A percentile compares a stretch with the other conserved stretches of the same genome.
These are phyloP conservation scores for Nipponia nippon DNA, from an alignment of 2,113 vertebrate genomes.

Conservation along the genomic window DNA sequence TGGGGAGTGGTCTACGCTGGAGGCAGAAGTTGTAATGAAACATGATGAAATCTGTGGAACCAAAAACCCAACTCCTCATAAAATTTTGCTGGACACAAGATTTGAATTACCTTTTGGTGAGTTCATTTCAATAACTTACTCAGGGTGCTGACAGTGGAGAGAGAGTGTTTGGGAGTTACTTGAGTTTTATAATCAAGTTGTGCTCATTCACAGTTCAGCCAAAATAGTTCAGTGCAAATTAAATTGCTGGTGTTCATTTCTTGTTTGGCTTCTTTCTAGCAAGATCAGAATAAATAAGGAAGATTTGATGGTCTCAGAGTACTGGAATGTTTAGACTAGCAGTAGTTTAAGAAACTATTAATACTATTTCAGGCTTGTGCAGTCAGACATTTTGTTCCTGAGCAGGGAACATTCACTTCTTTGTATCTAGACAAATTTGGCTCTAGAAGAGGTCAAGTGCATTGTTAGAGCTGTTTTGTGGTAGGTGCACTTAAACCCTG, in stretches of 20 bases:
- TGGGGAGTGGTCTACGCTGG: conserved; percentile 89
- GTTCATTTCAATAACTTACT: conserved; percentile 12
- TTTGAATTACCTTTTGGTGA: conserved; percentile 97
- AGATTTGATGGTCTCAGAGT: background rate
- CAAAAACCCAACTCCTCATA: conserved; percentile 90
- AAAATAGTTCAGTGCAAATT: background rate
- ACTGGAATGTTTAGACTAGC: background rate
- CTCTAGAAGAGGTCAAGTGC: background rate
- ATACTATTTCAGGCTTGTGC: background rate
- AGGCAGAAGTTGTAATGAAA: conserved; percentile 94
- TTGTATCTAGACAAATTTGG: background rate
- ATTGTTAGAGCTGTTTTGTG: background rate
- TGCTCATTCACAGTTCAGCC: background rate
- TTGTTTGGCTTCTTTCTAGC: background rate
- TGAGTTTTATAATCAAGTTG: background rate
- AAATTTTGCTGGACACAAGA: conserved; percentile 90
- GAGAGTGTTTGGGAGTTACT: background rate
- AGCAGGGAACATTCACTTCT: background rate
- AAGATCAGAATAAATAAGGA: background rate
- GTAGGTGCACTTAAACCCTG: background rate
- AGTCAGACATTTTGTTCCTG: background rate
- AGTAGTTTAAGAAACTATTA: background rate
- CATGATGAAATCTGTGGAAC: conserved; percentile 96
- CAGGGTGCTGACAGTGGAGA: background rate
- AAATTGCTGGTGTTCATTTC: background rate